Conservation (phyloP, 2,113 vertebrate genomes). For the Catharus minimus region DNA sequence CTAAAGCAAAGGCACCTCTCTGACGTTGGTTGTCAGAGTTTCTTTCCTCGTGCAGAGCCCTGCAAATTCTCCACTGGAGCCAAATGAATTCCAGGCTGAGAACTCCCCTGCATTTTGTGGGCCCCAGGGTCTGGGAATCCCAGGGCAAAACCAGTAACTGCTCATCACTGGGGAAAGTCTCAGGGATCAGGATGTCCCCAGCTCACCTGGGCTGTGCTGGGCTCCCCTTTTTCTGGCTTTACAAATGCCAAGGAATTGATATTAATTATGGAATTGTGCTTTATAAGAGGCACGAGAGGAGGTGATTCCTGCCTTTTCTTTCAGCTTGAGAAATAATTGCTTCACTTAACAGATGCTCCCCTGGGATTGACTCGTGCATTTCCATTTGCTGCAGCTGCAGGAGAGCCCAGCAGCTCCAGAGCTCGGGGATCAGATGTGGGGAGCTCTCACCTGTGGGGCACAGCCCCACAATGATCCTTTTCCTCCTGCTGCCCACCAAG, state of each 20-base stretch:
- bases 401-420: background rate
- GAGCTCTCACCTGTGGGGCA: background rate
- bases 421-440: accelerated
- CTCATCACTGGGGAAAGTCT: background rate
- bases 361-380: background rate
- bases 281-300: background rate
- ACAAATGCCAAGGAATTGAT: background rate
- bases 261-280: background rate
- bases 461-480: background rate
- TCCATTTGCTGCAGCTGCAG: conserved; percentile 10
- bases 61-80: background rate
- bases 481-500: background rate
- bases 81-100: background rate
- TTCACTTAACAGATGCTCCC: background rate
- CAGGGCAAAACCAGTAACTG: too few species aligned
- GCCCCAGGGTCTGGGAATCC: too few species aligned
- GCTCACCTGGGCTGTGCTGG: background rate
- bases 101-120: background rate
- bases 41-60: background rate
- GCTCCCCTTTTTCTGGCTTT: background rate
- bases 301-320: background rate
- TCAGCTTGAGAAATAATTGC: background rate
- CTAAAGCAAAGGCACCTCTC: background rate
- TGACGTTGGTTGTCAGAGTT: background rate
- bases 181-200: accelerated